Evolutionary conservation across 2,113 vertebrate species (phyloP).

Genomic region (Capricornis sumatraensis): DNA sequence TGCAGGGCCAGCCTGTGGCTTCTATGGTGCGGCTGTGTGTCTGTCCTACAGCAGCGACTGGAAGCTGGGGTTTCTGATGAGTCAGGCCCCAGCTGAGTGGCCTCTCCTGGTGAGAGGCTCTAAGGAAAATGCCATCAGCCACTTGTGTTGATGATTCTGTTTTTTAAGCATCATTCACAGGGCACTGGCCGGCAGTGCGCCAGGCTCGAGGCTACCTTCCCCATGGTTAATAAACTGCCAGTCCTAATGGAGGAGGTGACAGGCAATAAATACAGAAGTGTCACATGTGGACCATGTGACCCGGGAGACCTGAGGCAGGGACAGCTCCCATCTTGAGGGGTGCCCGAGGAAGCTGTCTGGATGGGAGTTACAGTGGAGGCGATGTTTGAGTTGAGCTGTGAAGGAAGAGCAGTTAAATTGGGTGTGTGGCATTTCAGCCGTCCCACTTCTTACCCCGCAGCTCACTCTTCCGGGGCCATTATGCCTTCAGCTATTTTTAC

Average conservation of each 20-base stretch:
- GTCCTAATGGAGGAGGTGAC: neutral
- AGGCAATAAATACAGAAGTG: neutral
- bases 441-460: neutral
- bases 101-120: neutral
- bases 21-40: too few species aligned
- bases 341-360: neutral
- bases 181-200: neutral
- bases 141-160: neutral
- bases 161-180: neutral
- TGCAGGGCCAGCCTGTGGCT: neutral
- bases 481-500: neutral
- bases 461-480: neutral
- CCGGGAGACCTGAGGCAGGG: neutral
- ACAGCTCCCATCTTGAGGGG: neutral
- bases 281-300: neutral
- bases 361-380: neutral
- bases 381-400: neutral
- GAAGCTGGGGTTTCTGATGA: neutral
- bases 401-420: neutral
- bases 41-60: neutral
- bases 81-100: neutral
- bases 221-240: neutral
- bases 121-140: neutral
- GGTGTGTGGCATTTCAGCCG: neutral
- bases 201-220: neutral